phyloP scores from a whole-genome alignment of 2,888 invertebrate genomes.

The Caenorhabditis sinica region DNA sequence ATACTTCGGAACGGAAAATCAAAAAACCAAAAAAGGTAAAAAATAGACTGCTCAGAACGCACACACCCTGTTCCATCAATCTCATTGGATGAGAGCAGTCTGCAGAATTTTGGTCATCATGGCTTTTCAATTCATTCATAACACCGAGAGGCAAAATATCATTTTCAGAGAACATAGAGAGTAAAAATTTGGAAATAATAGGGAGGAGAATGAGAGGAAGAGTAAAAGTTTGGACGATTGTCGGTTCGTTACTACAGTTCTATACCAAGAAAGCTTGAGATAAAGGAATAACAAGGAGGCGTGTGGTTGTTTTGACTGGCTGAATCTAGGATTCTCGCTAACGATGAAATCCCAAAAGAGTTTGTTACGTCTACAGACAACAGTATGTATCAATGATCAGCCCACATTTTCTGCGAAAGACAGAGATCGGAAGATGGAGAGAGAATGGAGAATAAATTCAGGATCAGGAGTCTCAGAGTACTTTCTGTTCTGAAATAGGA shows the following conservation, averaged over 20 bases:
- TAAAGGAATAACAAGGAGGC: not conserved
- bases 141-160: not conserved
- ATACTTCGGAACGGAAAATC: not conserved
- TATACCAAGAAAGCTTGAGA: not conserved
- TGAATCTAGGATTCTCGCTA: not conserved
- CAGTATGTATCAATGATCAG: constrained; percentile 3
- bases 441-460: not conserved
- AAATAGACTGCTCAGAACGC: not conserved
- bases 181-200: not conserved
- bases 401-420: not conserved
- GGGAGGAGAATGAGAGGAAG: not conserved
- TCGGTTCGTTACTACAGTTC: too few species aligned
- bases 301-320: not conserved
- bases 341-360: not conserved
- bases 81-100: too few species aligned
- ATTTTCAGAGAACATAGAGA: not conserved
- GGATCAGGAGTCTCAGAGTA: not conserved
- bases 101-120: too few species aligned
- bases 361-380: not conserved
- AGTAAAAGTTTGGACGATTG: not conserved
- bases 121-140: too few species aligned
- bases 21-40: not conserved
- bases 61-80: too few species aligned
- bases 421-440: not conserved
- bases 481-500: too few species aligned